Percentiles rank a stretch among this genome's conserved stretches.
phyloP scores from a whole-genome alignment of 92 coral and sea anemone species.

The Hydrozoanthus gracilis region DNA sequence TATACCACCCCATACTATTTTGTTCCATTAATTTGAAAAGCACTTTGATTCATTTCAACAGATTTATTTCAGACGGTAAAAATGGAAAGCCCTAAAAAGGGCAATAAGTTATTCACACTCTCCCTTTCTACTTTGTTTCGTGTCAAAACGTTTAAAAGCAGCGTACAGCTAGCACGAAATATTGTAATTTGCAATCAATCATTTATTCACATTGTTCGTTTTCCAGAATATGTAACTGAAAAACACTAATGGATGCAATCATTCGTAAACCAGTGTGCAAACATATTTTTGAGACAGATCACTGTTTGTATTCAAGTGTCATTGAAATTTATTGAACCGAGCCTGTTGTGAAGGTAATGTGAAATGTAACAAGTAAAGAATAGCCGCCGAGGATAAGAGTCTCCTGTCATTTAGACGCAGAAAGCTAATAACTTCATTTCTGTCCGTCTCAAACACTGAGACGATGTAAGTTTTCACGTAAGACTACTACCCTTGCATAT shows the following conservation, averaged over 20 bases:
- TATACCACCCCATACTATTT: not conserved
- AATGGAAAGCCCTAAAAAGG: not conserved
- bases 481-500: not conserved
- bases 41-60: not conserved
- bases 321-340: not conserved
- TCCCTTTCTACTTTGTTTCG: conserved; percentile 3
- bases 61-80: not conserved
- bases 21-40: not conserved
- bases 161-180: not conserved
- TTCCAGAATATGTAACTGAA: conserved; percentile 11
- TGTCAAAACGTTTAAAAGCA: not conserved
- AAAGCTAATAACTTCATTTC: not conserved
- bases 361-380: conserved; percentile 9
- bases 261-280: conserved; percentile 17
- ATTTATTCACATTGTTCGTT: conserved; percentile 7
- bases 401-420: not conserved
- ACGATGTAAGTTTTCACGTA: not conserved
- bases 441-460: not conserved
- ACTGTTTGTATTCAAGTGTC: not conserved
- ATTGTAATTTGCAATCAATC: conserved; percentile 17
- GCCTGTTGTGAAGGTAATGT: conserved; percentile 20
- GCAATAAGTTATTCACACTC: not conserved
- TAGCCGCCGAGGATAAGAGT: not conserved
- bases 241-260: conserved; percentile 14
- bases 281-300: not conserved